phyloP scores from a whole-genome alignment of 2,113 vertebrate genomes.

The Eretmochelys imbricata region DNA sequence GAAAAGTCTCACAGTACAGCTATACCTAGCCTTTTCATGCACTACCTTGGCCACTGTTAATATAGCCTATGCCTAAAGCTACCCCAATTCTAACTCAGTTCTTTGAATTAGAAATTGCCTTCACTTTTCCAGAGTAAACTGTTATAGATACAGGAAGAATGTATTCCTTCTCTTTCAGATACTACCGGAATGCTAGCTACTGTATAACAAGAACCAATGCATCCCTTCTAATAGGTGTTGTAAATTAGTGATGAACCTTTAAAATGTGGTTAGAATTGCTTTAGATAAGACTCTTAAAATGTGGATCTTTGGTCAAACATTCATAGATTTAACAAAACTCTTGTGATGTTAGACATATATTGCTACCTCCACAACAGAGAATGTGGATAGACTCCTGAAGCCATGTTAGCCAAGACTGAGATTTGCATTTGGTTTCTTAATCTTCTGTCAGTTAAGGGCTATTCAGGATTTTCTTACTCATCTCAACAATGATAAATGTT shows the following conservation, averaged over 20 bases:
- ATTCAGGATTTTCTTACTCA: neutral
- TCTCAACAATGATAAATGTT: constrained; percentile 14
- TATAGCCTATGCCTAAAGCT: neutral
- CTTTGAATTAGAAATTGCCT: neutral
- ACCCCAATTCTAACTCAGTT: neutral
- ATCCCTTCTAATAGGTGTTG: neutral
- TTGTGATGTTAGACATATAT: neutral
- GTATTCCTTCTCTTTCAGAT: too few species aligned
- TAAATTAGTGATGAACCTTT: neutral
- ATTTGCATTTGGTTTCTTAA: neutral
- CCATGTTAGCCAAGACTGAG: neutral
- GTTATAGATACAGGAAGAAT: neutral
- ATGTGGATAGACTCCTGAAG: neutral
- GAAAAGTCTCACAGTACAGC: neutral
- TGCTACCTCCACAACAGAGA: neutral
- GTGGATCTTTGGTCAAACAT: rapidly evolving
- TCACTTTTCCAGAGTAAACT: neutral
- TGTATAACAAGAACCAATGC: neutral
- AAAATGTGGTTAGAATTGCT: neutral
- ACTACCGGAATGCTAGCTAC: rapidly evolving
- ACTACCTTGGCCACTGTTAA: neutral
- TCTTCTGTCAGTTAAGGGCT: neutral
- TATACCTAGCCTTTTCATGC: neutral
- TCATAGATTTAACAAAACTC: neutral
- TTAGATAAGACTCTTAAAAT: neutral